These are phyloP conservation scores for Mirounga angustirostris DNA, from an alignment of 2,113 vertebrate genomes.

Conservation along the genomic window DNA sequence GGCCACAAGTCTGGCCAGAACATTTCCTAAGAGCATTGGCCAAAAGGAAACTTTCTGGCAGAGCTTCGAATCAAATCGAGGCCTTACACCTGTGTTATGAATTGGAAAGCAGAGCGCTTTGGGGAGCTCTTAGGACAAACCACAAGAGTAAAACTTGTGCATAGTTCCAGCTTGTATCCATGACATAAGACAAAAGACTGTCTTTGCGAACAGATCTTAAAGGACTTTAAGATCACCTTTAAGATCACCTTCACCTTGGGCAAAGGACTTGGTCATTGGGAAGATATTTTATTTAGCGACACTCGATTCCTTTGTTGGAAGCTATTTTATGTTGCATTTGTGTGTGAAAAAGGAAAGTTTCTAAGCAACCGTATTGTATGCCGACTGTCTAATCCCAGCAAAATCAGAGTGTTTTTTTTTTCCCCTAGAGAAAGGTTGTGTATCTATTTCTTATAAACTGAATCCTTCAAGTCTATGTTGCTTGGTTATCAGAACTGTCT, in stretches of 20 bases:
- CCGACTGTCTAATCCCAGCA: not conserved
- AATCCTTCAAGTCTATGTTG: not conserved
- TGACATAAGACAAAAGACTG: not conserved
- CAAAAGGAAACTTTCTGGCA: too few relatives aligned
- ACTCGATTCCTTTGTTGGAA: slow-evolving; percentile 37
- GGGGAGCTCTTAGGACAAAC: not conserved
- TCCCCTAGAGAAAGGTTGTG: not conserved
- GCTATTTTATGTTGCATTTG: not conserved
- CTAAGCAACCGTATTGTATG: not conserved
- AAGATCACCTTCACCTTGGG: not conserved
- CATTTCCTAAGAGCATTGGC: not conserved
- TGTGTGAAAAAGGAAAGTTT: slow-evolving; percentile 37
- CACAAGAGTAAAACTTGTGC: not conserved
- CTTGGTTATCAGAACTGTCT: not conserved
- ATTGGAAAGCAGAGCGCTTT: not conserved
- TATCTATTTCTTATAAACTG: slow-evolving; percentile 38
- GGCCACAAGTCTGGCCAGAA: not conserved
- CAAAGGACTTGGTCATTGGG: not conserved
- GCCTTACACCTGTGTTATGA: not conserved
- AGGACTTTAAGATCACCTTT: not conserved
- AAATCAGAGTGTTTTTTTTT: not conserved
- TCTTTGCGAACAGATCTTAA: not conserved
- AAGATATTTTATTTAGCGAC: slow-evolving; percentile 36
- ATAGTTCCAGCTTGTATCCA: not conserved
- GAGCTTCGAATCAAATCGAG: not conserved